A percentile compares a stretch with the other conserved stretches of the same genome.
Evolutionary conservation across 2,113 vertebrate genomes (phyloP).

Genomic region (Proterorhinus semilunaris): DNA sequence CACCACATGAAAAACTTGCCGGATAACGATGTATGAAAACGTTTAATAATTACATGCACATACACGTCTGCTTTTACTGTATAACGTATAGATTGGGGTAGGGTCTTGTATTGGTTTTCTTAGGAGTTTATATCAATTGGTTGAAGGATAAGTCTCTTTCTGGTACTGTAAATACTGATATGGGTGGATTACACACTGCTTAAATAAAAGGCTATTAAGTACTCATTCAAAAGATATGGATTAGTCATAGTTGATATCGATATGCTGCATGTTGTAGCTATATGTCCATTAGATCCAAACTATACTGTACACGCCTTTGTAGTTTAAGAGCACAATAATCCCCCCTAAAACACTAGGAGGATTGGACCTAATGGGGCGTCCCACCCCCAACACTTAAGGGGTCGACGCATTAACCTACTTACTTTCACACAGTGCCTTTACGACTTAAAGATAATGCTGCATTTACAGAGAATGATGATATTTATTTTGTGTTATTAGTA

Average conservation of each 20-base stretch:
- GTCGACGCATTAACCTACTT: conserved; percentile 1
- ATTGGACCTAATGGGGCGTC: neutral
- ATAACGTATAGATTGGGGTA: too few relatives aligned
- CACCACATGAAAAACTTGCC: too few relatives aligned
- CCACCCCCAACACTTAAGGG: conserved; percentile 6
- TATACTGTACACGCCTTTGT: neutral
- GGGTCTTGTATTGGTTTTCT: too few relatives aligned
- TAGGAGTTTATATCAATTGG: neutral
- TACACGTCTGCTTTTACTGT: too few relatives aligned
- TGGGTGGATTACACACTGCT: neutral
- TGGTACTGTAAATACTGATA: neutral
- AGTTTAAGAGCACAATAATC: neutral
- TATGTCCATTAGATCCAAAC: neutral
- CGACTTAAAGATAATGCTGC: neutral
- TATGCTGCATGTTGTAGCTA: neutral
- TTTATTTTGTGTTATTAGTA: too few relatives aligned
- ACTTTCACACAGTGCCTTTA: neutral
- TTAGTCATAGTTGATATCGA: neutral
- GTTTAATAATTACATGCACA: too few relatives aligned
- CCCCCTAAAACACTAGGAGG: neutral
- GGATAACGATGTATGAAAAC: too few relatives aligned
- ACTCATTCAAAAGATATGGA: neutral
- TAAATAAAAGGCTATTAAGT: neutral
- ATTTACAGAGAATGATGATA: too few relatives aligned
- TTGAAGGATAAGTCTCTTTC: neutral